Base-by-base conservation (phyloP, 2,888 invertebrate genomes). In the Oscheius sp. region DNA sequence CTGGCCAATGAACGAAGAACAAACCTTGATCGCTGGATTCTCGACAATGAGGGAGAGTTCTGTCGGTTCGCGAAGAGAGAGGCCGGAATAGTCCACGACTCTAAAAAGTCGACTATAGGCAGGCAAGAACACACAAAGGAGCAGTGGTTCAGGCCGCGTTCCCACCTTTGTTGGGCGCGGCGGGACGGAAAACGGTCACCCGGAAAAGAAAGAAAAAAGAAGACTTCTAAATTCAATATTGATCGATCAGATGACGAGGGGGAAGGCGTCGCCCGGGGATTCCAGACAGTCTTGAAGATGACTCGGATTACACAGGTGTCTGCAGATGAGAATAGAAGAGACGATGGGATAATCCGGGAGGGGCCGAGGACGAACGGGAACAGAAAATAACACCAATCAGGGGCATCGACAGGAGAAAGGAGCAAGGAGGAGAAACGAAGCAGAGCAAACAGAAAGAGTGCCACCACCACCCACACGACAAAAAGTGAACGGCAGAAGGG, bases 41-140 rank as follows among this genome's bases (percentile, higher is more conserved):
- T 74, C 69, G n/a, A 77, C 78, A 1, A 79, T 69, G 2, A 79
- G 75, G 26, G 71, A 70, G 28, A 79, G 71, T 20, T 72, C 67
- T 30, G 67, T 67, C 33, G 72, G 68, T 9, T 74, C 75, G 24
- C 73, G 71, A 49, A 79, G 68, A 36, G 72, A 70, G 49, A 79
- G 63, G 47, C 77, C 78, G 38, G 73, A 75, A 61, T 70, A 74
- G 71, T 79, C 78, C 45, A 79, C 70, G 24, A 79, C 77, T 74
- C 78, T 79, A 72, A 36, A 78, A 75, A 47, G 32, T 26, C 61
- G 38, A 22, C 41, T 30, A 22, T 32, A 9, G 22, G 41, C 12
- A 14, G 41, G 12, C 41, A 14, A 22, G 47, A n/a, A 28, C 36
- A 56, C 56, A 56, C 57, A 57, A 57, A 57, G 57, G 59, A 22